A percentile compares a stretch with the other conserved stretches of the same genome.
phyloP scores from a whole-genome alignment of 2,888 invertebrate species.

The Iselma pallidipennis region DNA sequence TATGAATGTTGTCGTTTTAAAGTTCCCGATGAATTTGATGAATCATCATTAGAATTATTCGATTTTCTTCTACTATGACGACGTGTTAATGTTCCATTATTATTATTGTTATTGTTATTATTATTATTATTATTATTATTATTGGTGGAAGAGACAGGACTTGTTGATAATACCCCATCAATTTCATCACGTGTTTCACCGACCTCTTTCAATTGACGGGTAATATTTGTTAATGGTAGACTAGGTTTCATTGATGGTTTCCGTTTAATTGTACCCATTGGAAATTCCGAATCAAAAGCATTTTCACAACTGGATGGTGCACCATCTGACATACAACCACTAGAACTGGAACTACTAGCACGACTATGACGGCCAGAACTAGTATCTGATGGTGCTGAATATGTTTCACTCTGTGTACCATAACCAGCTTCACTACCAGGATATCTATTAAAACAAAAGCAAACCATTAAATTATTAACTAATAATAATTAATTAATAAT shows the following conservation, averaged over 20 bases:
- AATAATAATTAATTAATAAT: neutral
- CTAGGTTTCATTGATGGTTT: slow-evolving; percentile 93
- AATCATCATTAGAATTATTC: slow-evolving; percentile 50
- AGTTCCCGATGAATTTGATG: slow-evolving; percentile 55
- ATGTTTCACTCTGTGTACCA: slow-evolving; percentile 54
- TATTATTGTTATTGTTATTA: slow-evolving; percentile 47
- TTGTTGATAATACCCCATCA: slow-evolving; percentile 56
- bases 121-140: slow-evolving; percentile 49
- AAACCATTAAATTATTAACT: too few relatives aligned
- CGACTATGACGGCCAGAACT: slow-evolving; percentile 68
- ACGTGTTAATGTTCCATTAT: slow-evolving; percentile 57
- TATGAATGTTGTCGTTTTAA: slow-evolving; percentile 65
- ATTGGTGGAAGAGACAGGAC: slow-evolving; percentile 43
- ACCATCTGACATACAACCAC: slow-evolving; percentile 82
- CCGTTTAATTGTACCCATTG: slow-evolving; percentile 86
- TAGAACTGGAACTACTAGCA: slow-evolving; percentile 83
- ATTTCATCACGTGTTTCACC: slow-evolving; percentile 70
- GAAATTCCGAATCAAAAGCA: slow-evolving; percentile 75
- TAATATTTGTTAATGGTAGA: slow-evolving; percentile 87
- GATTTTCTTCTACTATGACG: slow-evolving; percentile 60
- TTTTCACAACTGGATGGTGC: slow-evolving; percentile 73
- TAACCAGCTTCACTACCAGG: slow-evolving; percentile 53
- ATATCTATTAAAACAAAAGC: slow-evolving; percentile 36
- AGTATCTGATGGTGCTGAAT: slow-evolving; percentile 52
- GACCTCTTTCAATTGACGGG: slow-evolving; percentile 86